Evolutionary conservation across 1,140 invertebrate genomes (phyloP).

Genomic region (Condylostylus longicornis): DNA sequence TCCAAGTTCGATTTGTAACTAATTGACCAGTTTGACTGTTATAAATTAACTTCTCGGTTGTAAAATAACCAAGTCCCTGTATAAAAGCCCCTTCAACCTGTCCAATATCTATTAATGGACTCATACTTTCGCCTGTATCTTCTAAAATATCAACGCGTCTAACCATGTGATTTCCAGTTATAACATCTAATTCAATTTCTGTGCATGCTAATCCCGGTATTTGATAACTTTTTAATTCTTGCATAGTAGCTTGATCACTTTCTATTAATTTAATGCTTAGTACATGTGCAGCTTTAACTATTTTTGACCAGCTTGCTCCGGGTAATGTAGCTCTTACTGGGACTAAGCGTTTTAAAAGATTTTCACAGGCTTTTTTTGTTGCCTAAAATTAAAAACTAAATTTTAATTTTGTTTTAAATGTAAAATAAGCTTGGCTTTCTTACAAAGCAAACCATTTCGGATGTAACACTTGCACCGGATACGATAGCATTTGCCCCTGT

Average conservation of each 20-base stretch:
- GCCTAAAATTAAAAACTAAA: conserved; percentile 33
- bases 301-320: conserved; percentile 44
- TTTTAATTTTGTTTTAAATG: conserved; percentile 11
- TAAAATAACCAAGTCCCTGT: conserved; percentile 64
- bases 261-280: conserved; percentile 43
- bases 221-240: conserved; percentile 26
- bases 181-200: conserved; percentile 52
- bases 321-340: conserved; percentile 40
- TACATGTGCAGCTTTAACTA: conserved; percentile 38
- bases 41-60: conserved; percentile 47
- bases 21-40: conserved; percentile 43
- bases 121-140: conserved; percentile 50
- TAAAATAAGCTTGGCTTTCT: conserved; percentile 14
- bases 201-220: conserved; percentile 38
- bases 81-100: conserved; percentile 57
- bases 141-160: conserved; percentile 49
- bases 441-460: conserved; percentile 47
- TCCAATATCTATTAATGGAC: conserved; percentile 58
- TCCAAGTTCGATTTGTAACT: conserved; percentile 54
- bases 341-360: conserved; percentile 40
- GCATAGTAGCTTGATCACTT: conserved; percentile 33
- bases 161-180: conserved; percentile 45
- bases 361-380: conserved; percentile 44
- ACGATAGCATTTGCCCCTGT: conserved; percentile 42
- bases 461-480: conserved; percentile 50